Evolutionary conservation across 2,113 vertebrate genomes (phyloP).

Genomic region (Stomatorhinus ivindoensis): DNA sequence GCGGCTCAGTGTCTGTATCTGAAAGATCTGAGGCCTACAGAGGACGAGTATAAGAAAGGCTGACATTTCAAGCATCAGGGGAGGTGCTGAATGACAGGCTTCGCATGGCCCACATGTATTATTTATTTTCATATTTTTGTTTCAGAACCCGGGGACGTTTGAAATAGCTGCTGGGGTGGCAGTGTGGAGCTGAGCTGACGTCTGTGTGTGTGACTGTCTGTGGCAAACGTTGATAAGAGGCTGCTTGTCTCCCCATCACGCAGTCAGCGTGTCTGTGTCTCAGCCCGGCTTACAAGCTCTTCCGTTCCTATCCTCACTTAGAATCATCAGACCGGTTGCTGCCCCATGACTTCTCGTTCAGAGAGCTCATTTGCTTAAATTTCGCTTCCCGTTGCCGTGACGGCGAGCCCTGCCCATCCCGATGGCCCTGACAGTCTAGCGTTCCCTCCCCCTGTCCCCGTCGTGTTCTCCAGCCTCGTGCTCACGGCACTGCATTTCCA

Average conservation of each 20-base stretch:
- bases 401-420: neutral
- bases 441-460: neutral
- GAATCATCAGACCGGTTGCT: neutral
- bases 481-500: slow-evolving; percentile 26
- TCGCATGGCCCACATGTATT: neutral
- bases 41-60: neutral
- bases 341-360: neutral
- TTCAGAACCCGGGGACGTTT: neutral
- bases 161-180: neutral
- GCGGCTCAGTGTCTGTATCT: neutral
- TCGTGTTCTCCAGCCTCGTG: neutral
- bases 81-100: neutral
- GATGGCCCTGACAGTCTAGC: neutral
- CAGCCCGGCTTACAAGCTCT: neutral
- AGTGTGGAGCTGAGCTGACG: neutral
- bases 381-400: neutral
- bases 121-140: neutral
- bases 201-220: neutral
- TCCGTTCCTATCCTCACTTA: neutral
- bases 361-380: neutral
- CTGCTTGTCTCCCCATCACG: neutral
- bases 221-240: neutral
- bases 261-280: neutral
- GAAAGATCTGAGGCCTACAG: neutral
- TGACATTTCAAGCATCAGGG: neutral